Conservation (phyloP, 2,113 vertebrate genomes). For the Catharus minimus region DNA sequence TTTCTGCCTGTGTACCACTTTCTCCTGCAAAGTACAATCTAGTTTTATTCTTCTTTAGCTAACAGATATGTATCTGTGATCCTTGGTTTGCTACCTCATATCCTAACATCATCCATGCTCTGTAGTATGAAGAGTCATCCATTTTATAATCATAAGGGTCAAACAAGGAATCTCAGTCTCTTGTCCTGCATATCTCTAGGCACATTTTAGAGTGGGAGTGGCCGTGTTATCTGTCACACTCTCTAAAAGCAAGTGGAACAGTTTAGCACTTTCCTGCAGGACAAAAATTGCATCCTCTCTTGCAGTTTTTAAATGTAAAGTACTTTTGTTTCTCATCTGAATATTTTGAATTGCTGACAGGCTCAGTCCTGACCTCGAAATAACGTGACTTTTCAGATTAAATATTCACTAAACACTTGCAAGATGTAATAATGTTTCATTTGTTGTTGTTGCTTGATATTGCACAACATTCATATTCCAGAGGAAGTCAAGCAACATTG, state of each 20-base stretch:
- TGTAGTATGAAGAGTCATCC: neutral
- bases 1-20: neutral
- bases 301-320: neutral
- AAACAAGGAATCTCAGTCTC: neutral
- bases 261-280: neutral
- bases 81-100: neutral
- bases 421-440: neutral
- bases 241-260: neutral
- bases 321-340: neutral
- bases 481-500: neutral
- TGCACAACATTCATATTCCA: neutral
- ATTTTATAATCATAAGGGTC: neutral
- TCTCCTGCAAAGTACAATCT: neutral
- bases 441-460: neutral
- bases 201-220: neutral
- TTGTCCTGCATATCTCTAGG: neutral
- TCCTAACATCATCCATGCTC: neutral
- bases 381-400: neutral
- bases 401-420: neutral
- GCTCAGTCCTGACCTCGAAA: neutral
- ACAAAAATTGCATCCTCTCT: neutral
- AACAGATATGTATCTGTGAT: neutral
- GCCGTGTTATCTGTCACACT: neutral
- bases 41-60: neutral
- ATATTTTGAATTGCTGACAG: neutral